Base-by-base conservation (phyloP, 2,797 vertebrate genomes). In the Microchirus variegatus region DNA sequence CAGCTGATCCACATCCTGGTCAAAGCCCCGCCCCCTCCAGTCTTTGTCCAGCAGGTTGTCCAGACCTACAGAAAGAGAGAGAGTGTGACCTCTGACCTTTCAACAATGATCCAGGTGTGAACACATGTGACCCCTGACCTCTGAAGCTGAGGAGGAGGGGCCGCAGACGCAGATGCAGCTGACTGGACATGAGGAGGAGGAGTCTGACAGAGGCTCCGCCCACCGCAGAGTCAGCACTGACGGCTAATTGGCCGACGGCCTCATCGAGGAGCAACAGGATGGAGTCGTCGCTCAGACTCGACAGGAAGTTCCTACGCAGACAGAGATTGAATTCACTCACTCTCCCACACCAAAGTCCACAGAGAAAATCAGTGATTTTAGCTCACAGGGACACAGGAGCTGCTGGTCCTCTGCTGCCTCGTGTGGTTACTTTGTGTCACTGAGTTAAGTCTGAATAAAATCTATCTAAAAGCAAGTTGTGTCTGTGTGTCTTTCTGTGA, bases 11-110 rank as follows among this genome's bases (percentile, higher is more conserved):
- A 98, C 76, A 13, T 94, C 92, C 44, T 80, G 76, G 61, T 94
- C 94, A 59, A 98, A 96, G 70, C 96, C 95, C 88, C 92, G 94
- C 63, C 96, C 93, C 64, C 77, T 87, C 95, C 96, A 96, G 69
- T 96, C 94, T 70, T 96, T 95, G 73, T 76, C 89, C 80, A 96
- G 79, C 1, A 96, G 90, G 66, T 56, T 78, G 78, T 93, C 91
- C 61, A 97, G 87, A 71, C 94, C 96, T 97, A 52, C 40, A 44
- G 26, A 40, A 1, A 50, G 36, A 76, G 16, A 43, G 9, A 45
- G 16, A n/a, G 48, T 15, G 45, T 31, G 31, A 70, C 42, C 55
- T 64, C 19, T 59, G 43, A 71, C 45, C 49, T 53, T 17, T 49
- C 13, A 13, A 18, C 16, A 5, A 8, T 12, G 2, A 37, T 6